phyloP scores from a whole-genome alignment of 2,888 invertebrate species.

The Xylota sylvarum region DNA sequence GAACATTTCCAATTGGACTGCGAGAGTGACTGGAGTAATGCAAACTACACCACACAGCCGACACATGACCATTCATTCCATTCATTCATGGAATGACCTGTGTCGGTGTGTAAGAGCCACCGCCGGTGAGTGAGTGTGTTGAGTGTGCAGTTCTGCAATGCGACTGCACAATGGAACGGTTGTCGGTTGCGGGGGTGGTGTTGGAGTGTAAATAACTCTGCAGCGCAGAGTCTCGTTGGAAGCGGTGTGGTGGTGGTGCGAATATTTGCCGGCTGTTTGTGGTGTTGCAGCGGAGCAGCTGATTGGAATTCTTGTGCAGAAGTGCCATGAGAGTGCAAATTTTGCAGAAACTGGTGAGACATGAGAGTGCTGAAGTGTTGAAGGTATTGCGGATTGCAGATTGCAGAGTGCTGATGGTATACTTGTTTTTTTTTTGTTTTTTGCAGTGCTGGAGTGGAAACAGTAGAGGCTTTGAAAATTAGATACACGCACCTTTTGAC shows the following conservation, averaged over 20 bases:
- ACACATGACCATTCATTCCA: constrained; percentile 39
- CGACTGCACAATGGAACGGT: constrained; percentile 22
- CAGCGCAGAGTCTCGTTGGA: constrained; percentile 37
- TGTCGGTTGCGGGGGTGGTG: constrained; percentile 64
- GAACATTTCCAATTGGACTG: constrained; percentile 75
- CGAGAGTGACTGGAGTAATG: constrained; percentile 71
- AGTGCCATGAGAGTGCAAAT: constrained; percentile 14
- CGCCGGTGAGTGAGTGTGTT: constrained; percentile 53
- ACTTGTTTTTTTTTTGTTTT: neutral
- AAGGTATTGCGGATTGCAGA: constrained; percentile 34
- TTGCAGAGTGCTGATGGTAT: constrained; percentile 32
- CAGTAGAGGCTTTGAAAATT: constrained; percentile 1
- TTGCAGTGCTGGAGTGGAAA: neutral
- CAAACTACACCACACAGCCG: constrained; percentile 34
- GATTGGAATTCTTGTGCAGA: constrained; percentile 71
- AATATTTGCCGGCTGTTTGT: constrained; percentile 57
- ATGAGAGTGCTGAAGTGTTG: neutral
- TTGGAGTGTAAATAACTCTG: constrained; percentile 60
- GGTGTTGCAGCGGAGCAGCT: constrained; percentile 68
- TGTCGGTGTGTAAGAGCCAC: constrained; percentile 36
- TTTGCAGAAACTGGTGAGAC: constrained; percentile 9
- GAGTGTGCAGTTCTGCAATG: constrained; percentile 71
- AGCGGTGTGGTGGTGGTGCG: constrained; percentile 25
- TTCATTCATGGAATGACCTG: constrained; percentile 71
- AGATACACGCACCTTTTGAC: too few species aligned